These are phyloP conservation scores for Archivesica marissinica DNA, from an alignment of 1,140 invertebrate species.

Conservation along the genomic window DNA sequence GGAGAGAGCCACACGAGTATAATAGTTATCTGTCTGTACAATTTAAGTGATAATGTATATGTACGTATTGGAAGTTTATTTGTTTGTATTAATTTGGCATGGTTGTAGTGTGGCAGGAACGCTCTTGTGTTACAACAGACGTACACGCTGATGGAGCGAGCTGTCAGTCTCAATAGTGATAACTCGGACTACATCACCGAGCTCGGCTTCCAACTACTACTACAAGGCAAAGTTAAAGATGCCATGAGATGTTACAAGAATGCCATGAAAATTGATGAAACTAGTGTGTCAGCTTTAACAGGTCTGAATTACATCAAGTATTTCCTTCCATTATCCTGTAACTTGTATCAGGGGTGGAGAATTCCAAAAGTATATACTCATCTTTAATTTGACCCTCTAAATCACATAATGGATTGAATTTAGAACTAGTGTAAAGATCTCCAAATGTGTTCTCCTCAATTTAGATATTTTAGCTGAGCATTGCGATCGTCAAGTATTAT, in stretches of 20 bases:
- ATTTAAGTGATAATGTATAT: not conserved
- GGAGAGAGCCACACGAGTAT: too few species aligned
- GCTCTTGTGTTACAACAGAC: slow-evolving; percentile 89
- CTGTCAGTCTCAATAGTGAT: slow-evolving; percentile 89
- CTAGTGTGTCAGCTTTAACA: slow-evolving; percentile 90
- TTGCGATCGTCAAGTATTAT: too few species aligned
- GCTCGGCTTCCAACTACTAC: slow-evolving; percentile 91
- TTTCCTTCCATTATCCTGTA: not conserved
- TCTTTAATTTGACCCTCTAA: too few species aligned
- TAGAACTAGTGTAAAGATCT: too few species aligned
- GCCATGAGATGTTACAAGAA: slow-evolving; percentile 91
- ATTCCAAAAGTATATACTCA: too few species aligned
- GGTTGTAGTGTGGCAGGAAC: slow-evolving; percentile 88
- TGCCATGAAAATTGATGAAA: slow-evolving; percentile 92
- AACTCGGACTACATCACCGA: slow-evolving; percentile 90
- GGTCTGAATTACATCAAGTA: slow-evolving; percentile 71
- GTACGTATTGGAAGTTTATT: not conserved
- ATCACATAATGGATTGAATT: too few species aligned
- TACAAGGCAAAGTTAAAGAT: slow-evolving; percentile 90
- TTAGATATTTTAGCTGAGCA: too few species aligned
- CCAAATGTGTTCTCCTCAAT: too few species aligned
- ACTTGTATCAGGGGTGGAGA: too few species aligned
- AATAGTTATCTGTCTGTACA: not conserved
- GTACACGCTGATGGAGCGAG: slow-evolving; percentile 90
- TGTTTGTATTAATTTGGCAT: not conserved